These are phyloP conservation scores for Temnothorax ravouxi DNA, from an alignment of 2,888 invertebrate species.

Conservation along the genomic window DNA sequence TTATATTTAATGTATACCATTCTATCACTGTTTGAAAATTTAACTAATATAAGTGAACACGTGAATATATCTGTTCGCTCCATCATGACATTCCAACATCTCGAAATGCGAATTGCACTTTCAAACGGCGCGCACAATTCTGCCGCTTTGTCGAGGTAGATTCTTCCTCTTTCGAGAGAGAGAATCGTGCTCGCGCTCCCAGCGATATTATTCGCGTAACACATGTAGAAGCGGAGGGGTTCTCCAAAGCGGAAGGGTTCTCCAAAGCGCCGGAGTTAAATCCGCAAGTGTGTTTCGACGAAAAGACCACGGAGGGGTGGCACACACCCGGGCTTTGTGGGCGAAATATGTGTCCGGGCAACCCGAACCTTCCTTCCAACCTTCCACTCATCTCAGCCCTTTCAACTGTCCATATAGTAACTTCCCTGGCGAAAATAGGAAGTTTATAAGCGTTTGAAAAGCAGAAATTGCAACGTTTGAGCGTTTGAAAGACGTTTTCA, in stretches of 20 bases:
- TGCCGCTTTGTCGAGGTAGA: constrained; percentile 12
- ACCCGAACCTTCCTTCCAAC: constrained; percentile 1
- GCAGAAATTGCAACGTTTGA: no score
- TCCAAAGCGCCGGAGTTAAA: constrained; percentile 43
- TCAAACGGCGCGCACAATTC: constrained; percentile 15
- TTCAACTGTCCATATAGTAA: constrained; percentile 28
- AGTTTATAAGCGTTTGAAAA: no score
- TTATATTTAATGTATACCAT: background rate
- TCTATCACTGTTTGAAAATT: background rate
- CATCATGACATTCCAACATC: constrained; percentile 15
- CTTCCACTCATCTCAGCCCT: constrained; percentile 5
- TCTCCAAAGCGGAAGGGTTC: background rate
- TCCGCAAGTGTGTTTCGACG: constrained; percentile 51
- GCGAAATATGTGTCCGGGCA: constrained; percentile 47
- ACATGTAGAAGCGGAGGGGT: background rate
- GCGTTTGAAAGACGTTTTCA: no score
- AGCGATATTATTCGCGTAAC: constrained; percentile 41
- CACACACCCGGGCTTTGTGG: constrained; percentile 51
- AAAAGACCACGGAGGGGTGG: constrained; percentile 30
- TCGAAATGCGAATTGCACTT: constrained; percentile 20
- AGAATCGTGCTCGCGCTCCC: constrained; percentile 11
- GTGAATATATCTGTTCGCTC: constrained; percentile 2
- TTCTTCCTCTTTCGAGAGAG: background rate
- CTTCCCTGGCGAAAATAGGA: no score
- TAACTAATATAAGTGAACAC: background rate